Base-by-base conservation (phyloP, 2,797 vertebrate species). In the Poeciliopsis infans region DNA sequence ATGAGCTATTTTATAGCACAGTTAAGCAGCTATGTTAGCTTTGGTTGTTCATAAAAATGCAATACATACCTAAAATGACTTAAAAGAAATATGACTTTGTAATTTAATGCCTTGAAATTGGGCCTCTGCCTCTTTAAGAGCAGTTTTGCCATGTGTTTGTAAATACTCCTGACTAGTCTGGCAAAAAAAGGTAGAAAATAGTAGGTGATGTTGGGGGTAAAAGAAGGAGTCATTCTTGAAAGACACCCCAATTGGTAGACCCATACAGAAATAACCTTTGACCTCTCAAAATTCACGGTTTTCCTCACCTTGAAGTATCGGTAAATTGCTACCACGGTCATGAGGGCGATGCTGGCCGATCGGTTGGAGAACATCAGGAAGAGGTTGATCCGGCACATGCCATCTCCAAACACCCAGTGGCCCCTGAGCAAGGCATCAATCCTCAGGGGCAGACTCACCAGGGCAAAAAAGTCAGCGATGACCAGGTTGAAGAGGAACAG, bases 331-430 rank as follows among this genome's bases (percentile, higher is more conserved):
- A 96, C 93, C 76, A 94, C 87, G 0, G 94, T 89, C 71, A 96
- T 95, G 76, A 96, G 94, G 1, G 87, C 87, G 2, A 94, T 95
- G 90, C 90, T 96, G 3, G 92, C 93, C 0, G 93, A 89, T 55
- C 95, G 91, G 89, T 95, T 97, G 79, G 88, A 88, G 79, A 95
- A 93, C 88, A 96, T 85, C 81, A 94, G 87, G 83, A 96, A 96
- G 46, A 96, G 94, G 81, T 91, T 92, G 82, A 96, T 79, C 0
- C 89, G 86, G 16, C 95, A 95, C 47, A 94, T 18, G 0, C 86
- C 86, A 2, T 94, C 93, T n/a, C 93, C 93, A 36, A 94, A 94
- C 66, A 94, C 78, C 95, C 94, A 95, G 64, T 86, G 61, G 8
- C 75, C 82, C 36, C 93, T 80, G 78, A 79, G 55, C 85, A 95